phyloP scores from a whole-genome alignment of 2,113 vertebrate species.

The Ranitomeya imitator region DNA sequence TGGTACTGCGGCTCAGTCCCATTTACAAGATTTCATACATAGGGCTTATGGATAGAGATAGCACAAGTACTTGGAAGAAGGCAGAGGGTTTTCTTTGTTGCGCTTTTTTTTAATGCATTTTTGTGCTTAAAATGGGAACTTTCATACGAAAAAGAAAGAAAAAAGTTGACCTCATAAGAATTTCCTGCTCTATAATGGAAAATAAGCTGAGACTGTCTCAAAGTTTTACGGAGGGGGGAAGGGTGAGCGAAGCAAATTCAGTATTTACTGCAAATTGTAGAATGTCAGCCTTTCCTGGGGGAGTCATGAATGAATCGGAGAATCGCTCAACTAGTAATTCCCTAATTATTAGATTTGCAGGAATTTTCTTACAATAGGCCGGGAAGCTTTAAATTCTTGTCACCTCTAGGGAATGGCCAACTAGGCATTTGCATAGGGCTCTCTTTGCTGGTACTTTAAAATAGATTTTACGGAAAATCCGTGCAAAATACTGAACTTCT shows the following conservation, averaged over 20 bases:
- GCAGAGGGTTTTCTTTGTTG: neutral
- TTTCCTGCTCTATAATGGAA: constrained; percentile 44
- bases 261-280: neutral
- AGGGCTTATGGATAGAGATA: neutral
- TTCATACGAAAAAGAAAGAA: neutral
- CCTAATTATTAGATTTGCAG: neutral
- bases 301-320: neutral
- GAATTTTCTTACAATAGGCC: too few species aligned
- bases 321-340: neutral
- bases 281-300: neutral
- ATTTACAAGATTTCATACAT: neutral
- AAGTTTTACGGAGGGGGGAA: neutral
- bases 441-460: too few species aligned
- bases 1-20: neutral
- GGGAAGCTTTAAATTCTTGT: too few species aligned
- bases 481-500: too few species aligned
- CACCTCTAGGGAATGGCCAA: too few species aligned
- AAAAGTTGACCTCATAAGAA: constrained; percentile 33
- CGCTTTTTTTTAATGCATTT: neutral
- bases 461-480: too few species aligned
- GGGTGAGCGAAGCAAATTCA: neutral
- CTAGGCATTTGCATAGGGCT: too few species aligned
- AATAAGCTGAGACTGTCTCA: constrained; percentile 9
- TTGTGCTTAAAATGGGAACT: neutral
- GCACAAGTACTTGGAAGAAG: neutral